Conservation (phyloP, 2,113 vertebrate genomes). For the Thunnus thynnus region DNA sequence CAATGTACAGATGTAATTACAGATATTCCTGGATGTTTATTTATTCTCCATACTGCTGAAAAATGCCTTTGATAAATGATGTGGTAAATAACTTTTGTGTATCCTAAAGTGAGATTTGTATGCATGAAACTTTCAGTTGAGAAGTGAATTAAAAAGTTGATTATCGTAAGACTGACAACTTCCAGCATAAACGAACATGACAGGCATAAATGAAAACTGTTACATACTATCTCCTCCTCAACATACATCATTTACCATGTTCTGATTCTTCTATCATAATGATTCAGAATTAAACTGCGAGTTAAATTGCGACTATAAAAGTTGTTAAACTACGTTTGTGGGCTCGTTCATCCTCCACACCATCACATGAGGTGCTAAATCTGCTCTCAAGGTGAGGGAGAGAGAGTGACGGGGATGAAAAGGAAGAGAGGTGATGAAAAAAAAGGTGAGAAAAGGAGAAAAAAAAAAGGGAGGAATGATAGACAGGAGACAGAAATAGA, state of each 20-base stretch:
- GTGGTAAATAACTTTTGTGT: constrained; percentile 57
- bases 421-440: constrained; percentile 24
- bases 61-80: constrained; percentile 64
- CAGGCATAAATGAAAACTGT: background rate
- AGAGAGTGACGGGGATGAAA: constrained; percentile 24
- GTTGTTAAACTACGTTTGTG: background rate
- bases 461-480: constrained; percentile 39
- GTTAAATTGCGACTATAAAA: background rate
- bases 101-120: constrained; percentile 33
- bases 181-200: background rate
- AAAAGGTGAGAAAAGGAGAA: constrained; percentile 56
- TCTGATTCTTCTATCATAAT: too few species aligned
- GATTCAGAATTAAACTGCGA: background rate
- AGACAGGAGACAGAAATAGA: constrained; percentile 51
- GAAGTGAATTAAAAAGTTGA: constrained; percentile 11
- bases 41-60: constrained; percentile 62
- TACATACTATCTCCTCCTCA: background rate
- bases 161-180: constrained; percentile 11
- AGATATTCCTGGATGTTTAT: constrained; percentile 74
- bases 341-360: background rate
- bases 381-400: constrained; percentile 45
- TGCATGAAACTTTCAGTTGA: background rate
- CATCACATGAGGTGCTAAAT: constrained; percentile 37
- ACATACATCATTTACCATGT: background rate
- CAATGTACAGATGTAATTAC: constrained; percentile 76